Conservation (phyloP, 2,797 vertebrate species). For the Galagoides demidoff region DNA sequence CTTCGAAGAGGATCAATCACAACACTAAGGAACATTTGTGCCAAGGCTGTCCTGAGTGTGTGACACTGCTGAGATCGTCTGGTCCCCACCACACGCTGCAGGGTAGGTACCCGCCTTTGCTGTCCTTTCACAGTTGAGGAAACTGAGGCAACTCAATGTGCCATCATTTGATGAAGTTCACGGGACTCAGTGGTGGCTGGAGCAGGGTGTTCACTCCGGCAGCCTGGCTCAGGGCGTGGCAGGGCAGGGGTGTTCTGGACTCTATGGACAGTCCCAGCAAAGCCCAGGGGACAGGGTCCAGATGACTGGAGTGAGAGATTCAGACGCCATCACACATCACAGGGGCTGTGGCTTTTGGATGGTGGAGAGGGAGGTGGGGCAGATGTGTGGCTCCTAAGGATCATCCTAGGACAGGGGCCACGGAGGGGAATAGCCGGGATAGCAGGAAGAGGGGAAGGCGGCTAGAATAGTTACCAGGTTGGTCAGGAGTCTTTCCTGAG, state of each 20-base stretch:
- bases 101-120: accelerated
- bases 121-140: background rate
- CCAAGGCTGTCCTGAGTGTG: background rate
- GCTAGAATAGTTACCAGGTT: too few species aligned
- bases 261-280: background rate
- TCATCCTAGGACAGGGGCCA: accelerated
- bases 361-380: background rate
- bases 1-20: background rate
- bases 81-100: background rate
- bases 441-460: background rate
- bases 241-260: background rate
- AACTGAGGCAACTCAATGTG: background rate
- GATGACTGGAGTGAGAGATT: accelerated
- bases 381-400: background rate
- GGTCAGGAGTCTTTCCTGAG: background rate
- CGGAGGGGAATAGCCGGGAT: background rate
- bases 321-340: background rate
- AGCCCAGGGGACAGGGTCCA: background rate
- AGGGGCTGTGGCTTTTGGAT: accelerated
- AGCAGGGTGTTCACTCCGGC: background rate
- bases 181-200: background rate
- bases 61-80: background rate
- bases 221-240: background rate
- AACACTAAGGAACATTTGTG: background rate
- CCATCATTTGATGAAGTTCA: background rate